phyloP scores from a whole-genome alignment of 1,140 invertebrate species.

The silkworm (Bombyx mori) region ASM3026992v2 NC_085116.1:12574501-12575000 shows the following conservation, averaged over 20 bases:
- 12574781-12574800: too few species aligned
- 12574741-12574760: too few species aligned
- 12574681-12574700: too few species aligned
- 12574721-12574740: too few species aligned
- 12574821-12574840: too few species aligned
- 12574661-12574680: conserved; percentile 43
- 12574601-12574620: conserved; percentile 61
- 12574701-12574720: too few species aligned
- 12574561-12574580: conserved; percentile 54
- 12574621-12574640: conserved; percentile 69
- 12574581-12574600: conserved; percentile 63
- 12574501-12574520: conserved; percentile 93
- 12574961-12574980: conserved; percentile 48
- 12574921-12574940: conserved; percentile 45
- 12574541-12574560: conserved; percentile 77
- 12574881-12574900: conserved; percentile 7
- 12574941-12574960: conserved; percentile 46
- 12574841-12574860: too few species aligned
- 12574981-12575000: conserved; percentile 61
- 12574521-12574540: conserved; percentile 76
- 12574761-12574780: too few species aligned
- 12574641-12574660: conserved; percentile 71
- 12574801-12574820: too few species aligned
- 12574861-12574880: not conserved
- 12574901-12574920: conserved; percentile 21